Percentiles rank a stretch among this genome's conserved stretches.
These are phyloP conservation scores for Magallana gigas DNA, from an alignment of 1,140 invertebrate species.

Conservation along the genomic window DNA sequence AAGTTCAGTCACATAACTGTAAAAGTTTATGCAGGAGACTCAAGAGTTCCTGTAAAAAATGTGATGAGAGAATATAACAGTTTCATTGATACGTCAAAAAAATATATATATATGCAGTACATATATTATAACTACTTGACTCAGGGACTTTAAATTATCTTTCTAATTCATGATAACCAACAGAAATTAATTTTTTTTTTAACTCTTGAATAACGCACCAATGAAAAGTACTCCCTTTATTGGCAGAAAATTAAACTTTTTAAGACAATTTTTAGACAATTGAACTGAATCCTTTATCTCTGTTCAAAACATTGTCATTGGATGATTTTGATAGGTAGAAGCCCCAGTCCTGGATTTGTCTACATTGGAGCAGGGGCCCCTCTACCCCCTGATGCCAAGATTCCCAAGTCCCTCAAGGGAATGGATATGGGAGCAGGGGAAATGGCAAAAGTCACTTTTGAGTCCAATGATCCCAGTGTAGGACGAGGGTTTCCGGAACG, in stretches of 20 bases:
- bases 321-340: slow-evolving; percentile 64
- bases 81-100: background rate
- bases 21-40: background rate
- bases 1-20: no score
- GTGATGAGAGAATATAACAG: background rate
- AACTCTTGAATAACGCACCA: no score
- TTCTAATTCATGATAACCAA: no score
- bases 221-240: no score
- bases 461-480: slow-evolving; percentile 31
- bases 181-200: no score
- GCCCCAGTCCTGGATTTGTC: slow-evolving; percentile 75
- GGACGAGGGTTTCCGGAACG: slow-evolving; percentile 53
- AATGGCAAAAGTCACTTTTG: slow-evolving; percentile 63
- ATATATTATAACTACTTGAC: no score
- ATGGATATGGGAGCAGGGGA: slow-evolving; percentile 54
- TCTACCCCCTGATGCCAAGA: slow-evolving; percentile 65
- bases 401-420: slow-evolving; percentile 57
- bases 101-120: no score
- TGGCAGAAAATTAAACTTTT: no score
- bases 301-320: background rate
- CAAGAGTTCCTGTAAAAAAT: background rate
- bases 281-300: background rate
- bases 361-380: slow-evolving; percentile 76
- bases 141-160: no score
- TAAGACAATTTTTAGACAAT: no score